Conservation (phyloP, 2,797 vertebrate species). For the Pitangus sulphuratus region DNA sequence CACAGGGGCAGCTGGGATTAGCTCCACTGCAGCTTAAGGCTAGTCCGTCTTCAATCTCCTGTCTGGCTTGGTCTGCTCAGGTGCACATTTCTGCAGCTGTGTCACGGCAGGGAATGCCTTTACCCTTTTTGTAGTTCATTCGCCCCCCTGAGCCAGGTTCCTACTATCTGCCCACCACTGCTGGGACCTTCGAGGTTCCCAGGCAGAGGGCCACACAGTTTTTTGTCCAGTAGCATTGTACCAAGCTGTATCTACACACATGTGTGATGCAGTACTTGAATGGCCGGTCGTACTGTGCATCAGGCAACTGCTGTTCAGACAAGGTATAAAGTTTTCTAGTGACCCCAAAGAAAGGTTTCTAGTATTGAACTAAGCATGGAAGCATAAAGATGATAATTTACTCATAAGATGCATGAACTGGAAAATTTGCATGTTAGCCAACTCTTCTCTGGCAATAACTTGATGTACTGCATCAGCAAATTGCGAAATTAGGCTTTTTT, state of each 20-base stretch:
- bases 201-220: background rate
- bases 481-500: background rate
- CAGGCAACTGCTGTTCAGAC: background rate
- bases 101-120: background rate
- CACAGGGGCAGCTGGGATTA: constrained; percentile 11
- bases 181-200: background rate
- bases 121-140: background rate
- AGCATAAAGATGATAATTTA: background rate
- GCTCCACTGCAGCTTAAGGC: background rate
- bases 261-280: accelerated
- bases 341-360: background rate
- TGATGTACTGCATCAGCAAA: constrained; percentile 5
- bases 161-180: background rate
- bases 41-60: background rate
- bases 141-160: background rate
- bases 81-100: background rate
- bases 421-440: constrained; percentile 1
- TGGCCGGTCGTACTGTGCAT: background rate
- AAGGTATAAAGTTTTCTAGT: background rate
- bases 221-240: accelerated
- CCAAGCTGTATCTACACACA: background rate
- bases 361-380: background rate
- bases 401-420: background rate
- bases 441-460: background rate
- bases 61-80: background rate